Evolutionary conservation across 2,797 vertebrate species (phyloP).

Genomic region (Sphaeramia orbicularis): DNA sequence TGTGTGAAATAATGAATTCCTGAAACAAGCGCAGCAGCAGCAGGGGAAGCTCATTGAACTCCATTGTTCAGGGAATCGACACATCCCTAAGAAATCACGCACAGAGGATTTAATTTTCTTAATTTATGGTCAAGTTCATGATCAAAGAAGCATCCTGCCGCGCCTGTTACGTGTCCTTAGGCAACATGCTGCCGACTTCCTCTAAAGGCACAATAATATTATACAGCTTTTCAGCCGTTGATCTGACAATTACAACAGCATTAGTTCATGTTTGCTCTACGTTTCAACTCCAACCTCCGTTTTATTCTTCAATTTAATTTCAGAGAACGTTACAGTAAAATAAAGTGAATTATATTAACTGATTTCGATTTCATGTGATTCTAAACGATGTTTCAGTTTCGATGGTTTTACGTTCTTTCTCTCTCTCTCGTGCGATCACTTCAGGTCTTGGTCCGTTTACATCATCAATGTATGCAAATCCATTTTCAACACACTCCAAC

Average conservation of each 20-base stretch:
- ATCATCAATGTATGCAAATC: no score
- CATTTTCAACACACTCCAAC: no score
- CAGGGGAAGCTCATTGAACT: constrained; percentile 47
- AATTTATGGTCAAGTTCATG: constrained; percentile 40
- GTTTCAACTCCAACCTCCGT: no score
- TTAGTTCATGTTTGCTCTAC: no score
- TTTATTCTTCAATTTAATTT: no score
- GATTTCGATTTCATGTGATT: no score
- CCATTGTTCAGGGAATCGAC: constrained; percentile 32
- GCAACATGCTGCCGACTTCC: constrained; percentile 8
- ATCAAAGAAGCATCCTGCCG: constrained; percentile 24
- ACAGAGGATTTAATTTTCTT: constrained; percentile 35
- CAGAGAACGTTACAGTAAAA: no score
- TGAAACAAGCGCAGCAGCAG: constrained; percentile 59
- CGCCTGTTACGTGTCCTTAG: constrained; percentile 10
- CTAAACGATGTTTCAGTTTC: no score
- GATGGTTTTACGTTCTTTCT: no score
- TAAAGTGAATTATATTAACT: no score
- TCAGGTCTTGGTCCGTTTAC: no score
- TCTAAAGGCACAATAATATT: constrained; percentile 3
- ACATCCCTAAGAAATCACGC: constrained; percentile 33
- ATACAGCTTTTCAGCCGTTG: constrained; percentile 8
- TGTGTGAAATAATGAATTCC: constrained; percentile 65
- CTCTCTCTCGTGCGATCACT: no score
- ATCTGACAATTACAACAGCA: constrained; percentile 24